phyloP scores from a whole-genome alignment of 2,797 vertebrate species.

The Acanthurus lineatus region DNA sequence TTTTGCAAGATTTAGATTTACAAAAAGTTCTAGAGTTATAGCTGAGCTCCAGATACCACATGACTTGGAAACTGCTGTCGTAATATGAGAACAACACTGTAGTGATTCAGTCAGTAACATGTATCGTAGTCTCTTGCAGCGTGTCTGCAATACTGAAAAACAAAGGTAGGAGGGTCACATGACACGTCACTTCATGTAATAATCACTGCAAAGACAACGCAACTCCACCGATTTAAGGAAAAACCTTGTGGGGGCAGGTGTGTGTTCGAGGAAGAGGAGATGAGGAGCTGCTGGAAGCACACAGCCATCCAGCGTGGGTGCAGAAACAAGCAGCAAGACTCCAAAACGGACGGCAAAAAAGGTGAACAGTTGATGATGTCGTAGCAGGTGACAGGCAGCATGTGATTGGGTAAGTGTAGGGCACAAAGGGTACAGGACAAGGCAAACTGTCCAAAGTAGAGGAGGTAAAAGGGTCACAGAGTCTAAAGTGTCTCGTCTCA shows the following conservation, averaged over 20 bases:
- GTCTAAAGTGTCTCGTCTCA: constrained; percentile 59
- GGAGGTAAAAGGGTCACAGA: constrained; percentile 10
- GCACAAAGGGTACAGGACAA: constrained; percentile 35
- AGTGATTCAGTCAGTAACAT: background rate
- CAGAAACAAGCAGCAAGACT: constrained; percentile 18
- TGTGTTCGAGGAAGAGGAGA: background rate
- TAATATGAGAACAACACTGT: background rate
- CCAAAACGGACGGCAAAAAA: background rate
- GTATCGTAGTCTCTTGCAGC: background rate
- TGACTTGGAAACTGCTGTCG: background rate
- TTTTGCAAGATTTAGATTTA: constrained; percentile 17
- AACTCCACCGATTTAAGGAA: constrained; percentile 24
- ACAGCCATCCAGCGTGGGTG: constrained; percentile 9
- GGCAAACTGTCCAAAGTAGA: constrained; percentile 45
- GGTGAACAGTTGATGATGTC: constrained; percentile 28
- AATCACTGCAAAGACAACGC: constrained; percentile 17
- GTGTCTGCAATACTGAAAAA: constrained; percentile 9
- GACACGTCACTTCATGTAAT: constrained; percentile 26
- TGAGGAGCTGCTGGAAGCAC: constrained; percentile 21
- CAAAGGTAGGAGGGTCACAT: constrained; percentile 18
- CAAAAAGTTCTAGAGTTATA: background rate
- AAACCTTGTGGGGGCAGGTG: background rate
- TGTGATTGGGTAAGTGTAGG: constrained; percentile 48
- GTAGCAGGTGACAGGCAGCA: constrained; percentile 49
- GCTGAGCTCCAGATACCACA: background rate